Evolutionary conservation across 92 coral and sea anemone genomes (phyloP).

Genomic region (Zoanthus sociatus): DNA sequence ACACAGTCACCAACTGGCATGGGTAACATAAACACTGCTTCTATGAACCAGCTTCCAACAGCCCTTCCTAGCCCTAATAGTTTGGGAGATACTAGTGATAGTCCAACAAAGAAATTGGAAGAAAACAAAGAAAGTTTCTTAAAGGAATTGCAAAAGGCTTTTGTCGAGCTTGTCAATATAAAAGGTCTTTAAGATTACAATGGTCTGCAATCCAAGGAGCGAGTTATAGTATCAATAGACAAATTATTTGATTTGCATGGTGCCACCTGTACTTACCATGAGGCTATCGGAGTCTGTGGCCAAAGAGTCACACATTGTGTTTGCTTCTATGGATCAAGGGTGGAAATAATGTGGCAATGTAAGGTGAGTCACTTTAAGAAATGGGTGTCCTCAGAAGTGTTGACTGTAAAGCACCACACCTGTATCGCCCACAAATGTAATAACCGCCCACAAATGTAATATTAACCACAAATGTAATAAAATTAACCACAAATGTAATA

Average conservation of each 20-base stretch:
- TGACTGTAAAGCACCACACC: not conserved
- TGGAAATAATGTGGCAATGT: constrained; percentile 21
- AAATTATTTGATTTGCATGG: constrained; percentile 46
- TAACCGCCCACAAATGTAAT: no score
- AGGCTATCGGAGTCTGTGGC: constrained; percentile 16
- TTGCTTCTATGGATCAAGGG: constrained; percentile 35
- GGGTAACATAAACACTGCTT: not conserved
- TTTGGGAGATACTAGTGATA: not conserved
- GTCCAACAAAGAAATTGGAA: not conserved
- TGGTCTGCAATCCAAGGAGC: constrained; percentile 17
- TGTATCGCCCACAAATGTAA: no score
- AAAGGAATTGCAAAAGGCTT: constrained; percentile 14
- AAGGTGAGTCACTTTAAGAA: constrained; percentile 29
- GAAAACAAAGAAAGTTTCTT: constrained; percentile 7
- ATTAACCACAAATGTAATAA: no score
- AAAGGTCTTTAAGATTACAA: constrained; percentile 14
- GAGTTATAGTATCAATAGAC: constrained; percentile 54
- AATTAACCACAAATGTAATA: no score
- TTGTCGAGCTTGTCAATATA: not conserved
- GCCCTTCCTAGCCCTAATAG: not conserved
- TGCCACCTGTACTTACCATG: constrained; percentile 13
- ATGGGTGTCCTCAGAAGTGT: constrained; percentile 54
- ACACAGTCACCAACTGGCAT: not conserved
- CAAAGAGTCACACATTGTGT: constrained; percentile 26
- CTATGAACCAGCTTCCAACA: not conserved